Percentiles rank a stretch among this genome's conserved stretches.
Evolutionary conservation across 2,888 invertebrate species (phyloP).

Genomic region (Zygaena filipendulae): DNA sequence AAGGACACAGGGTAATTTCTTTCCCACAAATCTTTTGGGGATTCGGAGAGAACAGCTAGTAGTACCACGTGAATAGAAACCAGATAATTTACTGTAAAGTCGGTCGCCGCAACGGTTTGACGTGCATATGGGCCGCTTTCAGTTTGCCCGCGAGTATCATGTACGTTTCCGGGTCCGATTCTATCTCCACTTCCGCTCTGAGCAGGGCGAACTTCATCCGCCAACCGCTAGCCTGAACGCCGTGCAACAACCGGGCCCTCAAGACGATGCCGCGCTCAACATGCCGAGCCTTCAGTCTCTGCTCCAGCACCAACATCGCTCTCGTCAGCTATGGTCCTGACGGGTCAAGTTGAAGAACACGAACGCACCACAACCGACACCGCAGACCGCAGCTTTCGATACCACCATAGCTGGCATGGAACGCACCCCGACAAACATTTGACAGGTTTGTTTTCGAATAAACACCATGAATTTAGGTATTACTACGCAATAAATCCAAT

Average conservation of each 20-base stretch:
- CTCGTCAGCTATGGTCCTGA: conserved; percentile 64
- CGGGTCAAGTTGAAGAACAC: conserved; percentile 58
- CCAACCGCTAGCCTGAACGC: conserved; percentile 54
- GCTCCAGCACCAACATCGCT: conserved; percentile 63
- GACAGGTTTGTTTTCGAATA: conserved; percentile 27
- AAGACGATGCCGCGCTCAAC: conserved; percentile 45
- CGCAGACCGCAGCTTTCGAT: conserved; percentile 36
- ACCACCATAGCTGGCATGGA: conserved; percentile 55
- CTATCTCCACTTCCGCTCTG: conserved; percentile 54
- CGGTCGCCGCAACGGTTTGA: conserved; percentile 40
- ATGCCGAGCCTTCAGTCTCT: conserved; percentile 53
- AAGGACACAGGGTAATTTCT: too few relatives aligned
- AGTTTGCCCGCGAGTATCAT: conserved; percentile 42
- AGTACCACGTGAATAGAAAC: conserved; percentile 3
- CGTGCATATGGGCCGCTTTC: conserved; percentile 46
- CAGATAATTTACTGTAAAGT: conserved; percentile 52
- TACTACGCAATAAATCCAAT: conserved; percentile 21
- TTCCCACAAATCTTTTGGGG: too few relatives aligned
- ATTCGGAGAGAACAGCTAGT: too few relatives aligned
- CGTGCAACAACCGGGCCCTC: conserved; percentile 47
- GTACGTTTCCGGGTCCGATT: conserved; percentile 50
- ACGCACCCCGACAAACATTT: conserved; percentile 52
- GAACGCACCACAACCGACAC: conserved; percentile 50
- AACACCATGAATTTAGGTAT: not conserved
- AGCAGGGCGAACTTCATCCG: conserved; percentile 54